Evolutionary conservation across 2,113 vertebrate genomes (phyloP), one percentile per base, ranked within the genome.

Genomic region (Amphiprion percula): DNA sequence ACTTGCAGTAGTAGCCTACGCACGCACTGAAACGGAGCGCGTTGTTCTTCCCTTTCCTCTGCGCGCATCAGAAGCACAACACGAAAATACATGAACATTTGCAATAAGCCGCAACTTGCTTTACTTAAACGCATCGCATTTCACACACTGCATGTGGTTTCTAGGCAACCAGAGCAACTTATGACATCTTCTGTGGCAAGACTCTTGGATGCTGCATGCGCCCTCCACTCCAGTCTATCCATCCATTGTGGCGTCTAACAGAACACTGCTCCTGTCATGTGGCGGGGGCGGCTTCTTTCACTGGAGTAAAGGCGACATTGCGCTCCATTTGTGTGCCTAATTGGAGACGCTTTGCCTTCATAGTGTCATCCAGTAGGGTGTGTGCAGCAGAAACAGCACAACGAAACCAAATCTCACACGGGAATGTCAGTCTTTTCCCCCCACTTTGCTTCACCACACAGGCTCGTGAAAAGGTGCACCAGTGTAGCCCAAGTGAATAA

Each of bases 1-100:
- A 80, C 74, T 77, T 68, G 82, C 79, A 47, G 76, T 84, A 86
- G 82, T 80, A 84, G 79, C 60, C 64, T 68, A 74, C 72, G 67
- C 78, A 62, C 68, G 65, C 86, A 82, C 15, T 2, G 56, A 41
- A 73, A 68, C 23, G 69, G 74, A 72, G 84, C 80, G 66, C 69
- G 41, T 26, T 24, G 0, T 26, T 64, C 39, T 6, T 50, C 54
- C 37, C n/a, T 14, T 12, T 39, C 10, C 16, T 39, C n/a, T 46
- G 21, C 59, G 4, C 19, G 33, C 4, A 23, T 54, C 59, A 49
- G 1, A 71, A 30, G 37, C 30, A 12, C 8, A n/a, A 10, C 2
- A 21, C n/a, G 10, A 15, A 1, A 21, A 63, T 4, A 12, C 14
- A 24, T 24, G 5, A 23, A 52, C 59, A 60, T 12, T 0, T 49